Percentiles rank a stretch among this genome's conserved stretches.
Evolutionary conservation across 1,140 invertebrate species (phyloP).

Genomic region (Helicoverpa zea): DNA sequence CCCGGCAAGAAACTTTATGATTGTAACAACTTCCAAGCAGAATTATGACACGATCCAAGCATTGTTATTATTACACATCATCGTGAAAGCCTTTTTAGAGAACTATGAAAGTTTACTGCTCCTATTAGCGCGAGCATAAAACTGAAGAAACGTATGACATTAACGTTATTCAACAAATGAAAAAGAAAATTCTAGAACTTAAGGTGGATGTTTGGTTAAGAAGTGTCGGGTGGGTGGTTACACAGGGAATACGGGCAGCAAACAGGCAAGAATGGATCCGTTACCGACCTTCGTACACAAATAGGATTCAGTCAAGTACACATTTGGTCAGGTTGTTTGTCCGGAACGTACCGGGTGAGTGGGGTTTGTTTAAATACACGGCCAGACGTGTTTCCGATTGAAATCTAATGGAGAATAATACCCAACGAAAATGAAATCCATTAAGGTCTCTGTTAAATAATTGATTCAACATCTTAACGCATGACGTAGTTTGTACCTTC

Average conservation of each 20-base stretch:
- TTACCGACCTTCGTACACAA: conserved; percentile 30
- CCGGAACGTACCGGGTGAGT: conserved; percentile 21
- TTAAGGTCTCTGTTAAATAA: not conserved
- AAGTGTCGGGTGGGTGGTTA: not conserved
- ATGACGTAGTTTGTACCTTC: too few species aligned
- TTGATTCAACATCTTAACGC: not conserved
- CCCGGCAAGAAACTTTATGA: conserved; percentile 24
- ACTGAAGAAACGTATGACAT: conserved; percentile 18
- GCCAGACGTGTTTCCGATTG: conserved; percentile 23
- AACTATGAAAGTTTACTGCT: conserved; percentile 24
- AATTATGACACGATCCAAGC: conserved; percentile 27
- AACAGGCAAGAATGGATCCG: conserved; percentile 30
- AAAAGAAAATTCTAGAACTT: not conserved
- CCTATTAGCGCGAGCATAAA: conserved; percentile 24
- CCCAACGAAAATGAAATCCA: not conserved
- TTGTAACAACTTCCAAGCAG: conserved; percentile 9
- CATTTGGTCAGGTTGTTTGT: conserved; percentile 24
- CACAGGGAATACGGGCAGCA: conserved; percentile 23
- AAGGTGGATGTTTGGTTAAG: conserved; percentile 1
- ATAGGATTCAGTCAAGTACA: conserved; percentile 36
- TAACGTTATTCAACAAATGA: not conserved
- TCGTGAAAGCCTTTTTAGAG: conserved; percentile 23
- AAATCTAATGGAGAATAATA: conserved; percentile 18
- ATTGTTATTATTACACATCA: conserved; percentile 20
- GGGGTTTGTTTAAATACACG: conserved; percentile 33